These are phyloP conservation scores for Oedothorax gibbosus DNA, from an alignment of 1,140 invertebrate species.

Conservation along the genomic window DNA sequence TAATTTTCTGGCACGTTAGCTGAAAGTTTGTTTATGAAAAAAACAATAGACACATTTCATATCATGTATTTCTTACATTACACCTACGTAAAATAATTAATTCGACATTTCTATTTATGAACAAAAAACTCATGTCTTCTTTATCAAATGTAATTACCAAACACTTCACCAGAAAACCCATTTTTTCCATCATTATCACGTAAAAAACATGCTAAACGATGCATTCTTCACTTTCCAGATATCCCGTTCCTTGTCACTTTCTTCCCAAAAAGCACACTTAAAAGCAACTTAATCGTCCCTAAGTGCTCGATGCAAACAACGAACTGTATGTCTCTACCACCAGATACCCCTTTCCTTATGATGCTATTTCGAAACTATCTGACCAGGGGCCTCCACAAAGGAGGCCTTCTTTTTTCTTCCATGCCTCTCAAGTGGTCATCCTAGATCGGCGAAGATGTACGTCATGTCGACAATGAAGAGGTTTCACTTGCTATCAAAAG, in stretches of 20 bases:
- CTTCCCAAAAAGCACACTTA: conserved; percentile 1
- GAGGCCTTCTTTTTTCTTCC: conserved; percentile 5
- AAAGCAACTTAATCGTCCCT: conserved; percentile 20
- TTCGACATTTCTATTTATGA: too few species aligned
- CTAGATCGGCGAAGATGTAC: conserved; percentile 20
- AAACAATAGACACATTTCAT: too few species aligned
- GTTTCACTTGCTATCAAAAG: conserved; percentile 25
- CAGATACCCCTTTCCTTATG: conserved; percentile 3
- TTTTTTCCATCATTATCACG: too few species aligned
- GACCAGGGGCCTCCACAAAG: conserved; percentile 19
- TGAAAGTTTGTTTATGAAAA: too few species aligned
- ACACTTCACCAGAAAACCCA: too few species aligned
- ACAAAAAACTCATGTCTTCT: too few species aligned
- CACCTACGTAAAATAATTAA: too few species aligned
- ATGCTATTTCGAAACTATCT: conserved; percentile 26
- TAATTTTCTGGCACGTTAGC: too few species aligned
- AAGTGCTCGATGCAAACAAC: conserved; percentile 18
- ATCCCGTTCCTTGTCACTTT: background rate
- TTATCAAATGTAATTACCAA: too few species aligned
- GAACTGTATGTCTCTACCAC: conserved; percentile 11
- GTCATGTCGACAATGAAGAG: conserved; percentile 19
- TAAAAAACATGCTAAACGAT: background rate
- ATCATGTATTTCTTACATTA: too few species aligned
- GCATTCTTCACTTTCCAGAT: background rate
- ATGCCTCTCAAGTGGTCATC: conserved; percentile 24